Percentiles rank a stretch among this genome's conserved stretches.
These are phyloP conservation scores for Phodopus roborovskii DNA, from an alignment of 2,113 vertebrate genomes.

Conservation along the genomic window DNA sequence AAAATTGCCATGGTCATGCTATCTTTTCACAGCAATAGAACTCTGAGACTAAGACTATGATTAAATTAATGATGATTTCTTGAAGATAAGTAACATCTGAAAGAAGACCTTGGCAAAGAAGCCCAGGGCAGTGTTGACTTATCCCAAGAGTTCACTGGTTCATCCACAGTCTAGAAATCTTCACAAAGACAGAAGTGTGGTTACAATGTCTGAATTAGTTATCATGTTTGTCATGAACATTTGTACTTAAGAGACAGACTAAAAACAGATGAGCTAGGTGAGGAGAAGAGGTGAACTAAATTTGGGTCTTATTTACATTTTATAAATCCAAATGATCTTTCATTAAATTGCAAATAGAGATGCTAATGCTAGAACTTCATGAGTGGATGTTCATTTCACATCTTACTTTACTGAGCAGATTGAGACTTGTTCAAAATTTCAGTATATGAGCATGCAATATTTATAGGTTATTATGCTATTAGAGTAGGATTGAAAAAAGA, in stretches of 20 bases:
- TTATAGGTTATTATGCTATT: neutral
- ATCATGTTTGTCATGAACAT: neutral
- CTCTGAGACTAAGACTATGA: neutral
- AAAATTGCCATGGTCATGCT: neutral
- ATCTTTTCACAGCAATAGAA: neutral
- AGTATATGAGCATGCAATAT: neutral
- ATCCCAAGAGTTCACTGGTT: neutral
- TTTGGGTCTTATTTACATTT: neutral
- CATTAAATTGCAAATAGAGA: neutral
- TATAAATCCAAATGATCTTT: neutral
- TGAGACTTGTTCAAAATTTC: neutral
- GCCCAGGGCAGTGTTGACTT: fast-evolving
- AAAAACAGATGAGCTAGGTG: neutral
- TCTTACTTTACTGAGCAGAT: neutral
- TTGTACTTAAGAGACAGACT: neutral
- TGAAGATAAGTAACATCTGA: neutral
- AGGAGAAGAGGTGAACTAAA: neutral
- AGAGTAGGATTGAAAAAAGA: neutral
- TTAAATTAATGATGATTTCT: neutral
- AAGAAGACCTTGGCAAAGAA: neutral
- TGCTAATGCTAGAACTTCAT: neutral
- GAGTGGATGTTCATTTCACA: neutral
- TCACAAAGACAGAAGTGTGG: neutral
- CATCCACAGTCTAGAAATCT: neutral
- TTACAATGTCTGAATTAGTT: neutral